Percentiles rank a stretch among this genome's conserved stretches.
Conservation (phyloP, 2,888 invertebrate species). For the Mesochorus sp. region DNA sequence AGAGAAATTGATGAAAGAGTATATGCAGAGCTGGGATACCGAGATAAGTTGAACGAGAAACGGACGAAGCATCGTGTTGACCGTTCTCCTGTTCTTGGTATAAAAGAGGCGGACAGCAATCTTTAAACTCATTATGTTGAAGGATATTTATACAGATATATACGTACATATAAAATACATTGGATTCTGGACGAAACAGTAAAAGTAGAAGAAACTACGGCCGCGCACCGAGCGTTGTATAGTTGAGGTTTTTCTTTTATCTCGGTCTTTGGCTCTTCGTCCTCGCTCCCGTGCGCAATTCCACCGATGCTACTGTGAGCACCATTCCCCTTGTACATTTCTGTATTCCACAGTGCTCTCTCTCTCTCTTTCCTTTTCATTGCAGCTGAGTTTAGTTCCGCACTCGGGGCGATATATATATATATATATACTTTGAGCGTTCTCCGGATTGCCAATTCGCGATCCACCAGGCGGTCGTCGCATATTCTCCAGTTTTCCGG, state of each 20-base stretch:
- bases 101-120: neutral
- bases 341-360: constrained; percentile 2
- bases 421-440: neutral
- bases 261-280: constrained; percentile 8
- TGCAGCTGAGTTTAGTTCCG: neutral
- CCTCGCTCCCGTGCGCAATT: constrained; percentile 35
- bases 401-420: neutral
- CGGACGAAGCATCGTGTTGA: neutral
- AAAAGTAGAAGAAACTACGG: neutral
- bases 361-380: constrained; percentile 2
- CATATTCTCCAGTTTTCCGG: neutral
- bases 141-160: neutral
- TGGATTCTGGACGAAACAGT: neutral
- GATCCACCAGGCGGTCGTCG: neutral
- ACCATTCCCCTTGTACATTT: constrained; percentile 11
- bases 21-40: neutral
- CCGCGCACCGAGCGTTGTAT: constrained; percentile 3
- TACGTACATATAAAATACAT: neutral
- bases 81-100: neutral
- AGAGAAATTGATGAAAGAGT: constrained; percentile 7
- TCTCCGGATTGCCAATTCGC: constrained; percentile 17
- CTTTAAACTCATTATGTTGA: neutral
- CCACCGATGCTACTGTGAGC: constrained; percentile 17
- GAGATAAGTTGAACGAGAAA: constrained; percentile 1
- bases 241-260: constrained; percentile 8